phyloP scores from a whole-genome alignment of 2,113 vertebrate species.

The Trichechus manatus region DNA sequence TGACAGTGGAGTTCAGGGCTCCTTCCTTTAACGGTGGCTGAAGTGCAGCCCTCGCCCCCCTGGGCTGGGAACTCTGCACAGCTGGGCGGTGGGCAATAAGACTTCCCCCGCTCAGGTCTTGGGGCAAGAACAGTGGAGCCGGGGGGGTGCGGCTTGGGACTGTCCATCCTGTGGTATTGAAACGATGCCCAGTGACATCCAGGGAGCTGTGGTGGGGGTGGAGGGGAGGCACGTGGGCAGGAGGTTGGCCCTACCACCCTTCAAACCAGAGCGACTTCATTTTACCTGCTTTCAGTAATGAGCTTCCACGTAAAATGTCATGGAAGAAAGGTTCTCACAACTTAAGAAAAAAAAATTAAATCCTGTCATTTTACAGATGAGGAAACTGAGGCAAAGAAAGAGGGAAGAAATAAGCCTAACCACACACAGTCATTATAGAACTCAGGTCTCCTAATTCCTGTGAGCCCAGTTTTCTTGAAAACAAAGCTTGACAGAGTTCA shows the following conservation, averaged over 20 bases:
- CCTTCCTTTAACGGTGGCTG: background rate
- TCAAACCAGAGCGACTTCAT: background rate
- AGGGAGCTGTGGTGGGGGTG: background rate
- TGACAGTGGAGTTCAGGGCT: background rate
- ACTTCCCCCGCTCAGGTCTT: background rate
- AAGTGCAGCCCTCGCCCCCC: background rate
- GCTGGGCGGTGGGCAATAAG: background rate
- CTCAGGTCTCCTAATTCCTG: background rate
- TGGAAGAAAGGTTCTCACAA: background rate
- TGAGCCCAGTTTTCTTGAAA: conserved; percentile 6
- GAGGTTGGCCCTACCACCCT: background rate
- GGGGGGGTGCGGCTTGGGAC: background rate
- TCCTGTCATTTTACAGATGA: background rate
- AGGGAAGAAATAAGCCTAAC: background rate
- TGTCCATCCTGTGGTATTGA: background rate
- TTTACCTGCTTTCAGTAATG: background rate
- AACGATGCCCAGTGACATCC: background rate
- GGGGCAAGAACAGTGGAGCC: background rate
- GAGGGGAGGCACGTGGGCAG: background rate
- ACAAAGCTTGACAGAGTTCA: background rate
- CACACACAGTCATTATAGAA: background rate
- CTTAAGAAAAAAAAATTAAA: background rate
- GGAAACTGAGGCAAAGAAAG: background rate
- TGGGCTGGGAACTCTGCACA: background rate
- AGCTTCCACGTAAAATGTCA: background rate